A percentile compares a stretch with the other conserved stretches of the same genome.
These are phyloP conservation scores for Parauchenoglanis punctatus DNA, from an alignment of 2,797 vertebrate species.

Conservation along the genomic window DNA sequence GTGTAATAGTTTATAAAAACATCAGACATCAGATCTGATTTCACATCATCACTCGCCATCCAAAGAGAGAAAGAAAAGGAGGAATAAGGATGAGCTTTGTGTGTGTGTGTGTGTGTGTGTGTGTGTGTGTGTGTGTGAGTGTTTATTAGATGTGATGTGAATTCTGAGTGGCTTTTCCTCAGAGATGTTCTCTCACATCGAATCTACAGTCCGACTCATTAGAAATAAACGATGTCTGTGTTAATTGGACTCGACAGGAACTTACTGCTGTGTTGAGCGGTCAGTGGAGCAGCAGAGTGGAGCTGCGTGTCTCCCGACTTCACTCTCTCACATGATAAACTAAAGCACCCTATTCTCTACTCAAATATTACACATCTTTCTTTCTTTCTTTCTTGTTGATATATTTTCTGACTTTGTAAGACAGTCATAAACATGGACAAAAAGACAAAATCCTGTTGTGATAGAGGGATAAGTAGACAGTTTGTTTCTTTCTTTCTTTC, in stretches of 20 bases:
- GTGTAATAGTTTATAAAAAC: background rate
- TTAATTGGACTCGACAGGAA: background rate
- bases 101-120: background rate
- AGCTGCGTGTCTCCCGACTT: background rate
- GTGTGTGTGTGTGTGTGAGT: background rate
- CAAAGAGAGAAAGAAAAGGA: background rate
- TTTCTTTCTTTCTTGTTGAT: background rate
- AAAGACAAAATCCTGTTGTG: too few species aligned
- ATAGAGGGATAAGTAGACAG: too few species aligned
- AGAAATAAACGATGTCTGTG: background rate
- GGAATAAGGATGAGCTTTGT: background rate
- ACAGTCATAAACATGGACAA: too few species aligned
- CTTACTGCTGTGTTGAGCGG: background rate
- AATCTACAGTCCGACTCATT: background rate
- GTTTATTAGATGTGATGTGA: background rate
- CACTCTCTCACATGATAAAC: background rate
- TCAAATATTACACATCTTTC: background rate
- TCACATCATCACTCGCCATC: background rate
- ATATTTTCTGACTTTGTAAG: too few species aligned
- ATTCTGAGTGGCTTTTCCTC: background rate
- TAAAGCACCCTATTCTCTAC: background rate
- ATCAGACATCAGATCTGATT: background rate
- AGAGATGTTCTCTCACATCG: background rate
- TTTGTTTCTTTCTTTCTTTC: background rate
- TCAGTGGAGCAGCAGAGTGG: background rate